Conservation (phyloP, 2,113 vertebrate species). For the Menidia beryllina region DNA sequence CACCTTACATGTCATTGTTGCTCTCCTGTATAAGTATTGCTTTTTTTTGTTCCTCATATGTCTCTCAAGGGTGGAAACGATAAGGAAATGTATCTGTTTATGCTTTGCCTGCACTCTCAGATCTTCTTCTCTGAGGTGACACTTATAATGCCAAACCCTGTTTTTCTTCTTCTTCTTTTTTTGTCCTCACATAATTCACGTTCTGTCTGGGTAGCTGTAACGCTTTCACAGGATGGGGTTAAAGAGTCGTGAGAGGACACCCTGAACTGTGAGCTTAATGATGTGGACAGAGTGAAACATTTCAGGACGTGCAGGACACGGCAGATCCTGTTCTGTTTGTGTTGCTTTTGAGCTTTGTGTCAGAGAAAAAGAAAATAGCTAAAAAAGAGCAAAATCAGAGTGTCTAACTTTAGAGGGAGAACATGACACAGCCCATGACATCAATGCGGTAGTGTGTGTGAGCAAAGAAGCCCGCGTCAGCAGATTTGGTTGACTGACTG, state of each 20-base stretch:
- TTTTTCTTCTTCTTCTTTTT: conserved; percentile 6
- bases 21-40: background rate
- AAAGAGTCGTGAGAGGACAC: conserved; percentile 40
- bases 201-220: conserved; percentile 1
- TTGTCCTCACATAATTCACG: conserved; percentile 1
- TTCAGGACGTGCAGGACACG: conserved; percentile 25
- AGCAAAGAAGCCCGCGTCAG: conserved; percentile 51
- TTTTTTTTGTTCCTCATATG: background rate
- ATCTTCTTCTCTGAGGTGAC: conserved; percentile 15
- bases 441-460: conserved; percentile 16
- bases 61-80: conserved; percentile 1
- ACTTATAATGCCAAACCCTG: conserved; percentile 15
- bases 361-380: background rate
- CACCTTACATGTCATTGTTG: background rate
- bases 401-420: conserved; percentile 22
- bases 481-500: conserved; percentile 63
- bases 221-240: conserved; percentile 10
- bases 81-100: conserved; percentile 1
- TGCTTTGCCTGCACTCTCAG: background rate
- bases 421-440: conserved; percentile 42
- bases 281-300: conserved; percentile 27
- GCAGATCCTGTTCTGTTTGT: conserved; percentile 7
- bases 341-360: conserved; percentile 1
- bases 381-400: background rate
- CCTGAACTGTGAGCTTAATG: conserved; percentile 45